Evolutionary conservation across 2,113 vertebrate species (phyloP), one percentile per base, ranked within the genome.

Genomic region (Pleuronectes platessa): DNA sequence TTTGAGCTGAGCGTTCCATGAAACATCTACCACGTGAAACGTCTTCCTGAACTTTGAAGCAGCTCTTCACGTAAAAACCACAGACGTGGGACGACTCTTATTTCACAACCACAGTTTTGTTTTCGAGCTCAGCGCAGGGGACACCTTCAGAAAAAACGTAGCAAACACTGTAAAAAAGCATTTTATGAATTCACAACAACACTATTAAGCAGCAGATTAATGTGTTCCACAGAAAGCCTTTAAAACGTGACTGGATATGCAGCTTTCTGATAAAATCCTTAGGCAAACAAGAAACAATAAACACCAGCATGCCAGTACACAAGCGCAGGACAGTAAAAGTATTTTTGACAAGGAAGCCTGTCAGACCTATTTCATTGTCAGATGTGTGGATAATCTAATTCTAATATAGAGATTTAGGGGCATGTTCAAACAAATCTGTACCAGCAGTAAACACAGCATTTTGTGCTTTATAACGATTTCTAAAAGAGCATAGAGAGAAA

Each of bases 281-380:
- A 9, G 61, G 76, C 86, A 83, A 84, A 85, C 79, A 85, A 92
- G 86, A 85, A 83, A 85, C 84, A 89, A 89, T 81, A 88, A 87
- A 84, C 83, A 82, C 83, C 62, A 72, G 64, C 70, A 82, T 75
- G 59, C 26, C 42, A 69, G 47, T 70, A 70, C 74, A 80, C 85
- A 82, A 84, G 68, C 78, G 51, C 67, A 88, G 55, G 71, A 81
- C 69, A 76, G 78, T 82, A 69, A 61, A 86, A 79, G 40, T 71
- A 60, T 79, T 86, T 54, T 85, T 90, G 84, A 86, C 88, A 88
- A 79, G 79, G 86, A 84, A 91, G 86, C 86, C 88, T 90, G 87
- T 80, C 91, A 73, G 81, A 79, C 76, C 76, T 61, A 27, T 31
- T 37, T n/a, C 4, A 10, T 61, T 37, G 6, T 35, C 26, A 61